Conservation (phyloP, 2,888 invertebrate genomes). For the Lepidocyrtoides sp. region DNA sequence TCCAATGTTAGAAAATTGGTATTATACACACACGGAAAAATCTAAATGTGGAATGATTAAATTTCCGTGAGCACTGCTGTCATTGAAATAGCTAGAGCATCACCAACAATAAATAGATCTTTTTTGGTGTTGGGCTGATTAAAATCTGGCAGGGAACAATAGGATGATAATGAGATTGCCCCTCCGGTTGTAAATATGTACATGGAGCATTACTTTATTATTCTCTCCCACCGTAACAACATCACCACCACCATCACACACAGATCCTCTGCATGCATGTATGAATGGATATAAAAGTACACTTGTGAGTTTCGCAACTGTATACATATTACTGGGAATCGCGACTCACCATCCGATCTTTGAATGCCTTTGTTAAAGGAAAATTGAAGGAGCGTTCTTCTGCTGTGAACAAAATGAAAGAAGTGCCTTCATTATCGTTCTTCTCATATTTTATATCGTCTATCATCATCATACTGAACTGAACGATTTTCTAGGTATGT, state of each 20-base stretch:
- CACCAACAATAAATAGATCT: conserved; percentile 22
- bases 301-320: no score
- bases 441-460: not conserved
- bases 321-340: no score
- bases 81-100: not conserved
- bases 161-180: conserved; percentile 72
- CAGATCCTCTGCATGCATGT: no score
- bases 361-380: not conserved
- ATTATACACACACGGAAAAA: not conserved
- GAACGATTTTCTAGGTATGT: no score
- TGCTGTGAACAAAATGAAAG: not conserved
- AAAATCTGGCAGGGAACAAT: conserved; percentile 68
- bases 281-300: no score
- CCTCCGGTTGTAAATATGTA: not conserved
- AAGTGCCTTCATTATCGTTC: not conserved
- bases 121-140: conserved; percentile 65
- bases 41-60: conserved; percentile 58
- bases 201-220: no score
- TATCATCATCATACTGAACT: no score
- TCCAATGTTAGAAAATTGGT: no score
- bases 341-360: no score
- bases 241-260: no score
- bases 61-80: conserved; percentile 64
- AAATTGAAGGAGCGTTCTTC: not conserved
- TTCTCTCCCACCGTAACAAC: no score